Percentiles rank a stretch among this genome's conserved stretches.
phyloP scores from a whole-genome alignment of 64 coral and sea anemone species.

The Actinia tenebrosa region DNA sequence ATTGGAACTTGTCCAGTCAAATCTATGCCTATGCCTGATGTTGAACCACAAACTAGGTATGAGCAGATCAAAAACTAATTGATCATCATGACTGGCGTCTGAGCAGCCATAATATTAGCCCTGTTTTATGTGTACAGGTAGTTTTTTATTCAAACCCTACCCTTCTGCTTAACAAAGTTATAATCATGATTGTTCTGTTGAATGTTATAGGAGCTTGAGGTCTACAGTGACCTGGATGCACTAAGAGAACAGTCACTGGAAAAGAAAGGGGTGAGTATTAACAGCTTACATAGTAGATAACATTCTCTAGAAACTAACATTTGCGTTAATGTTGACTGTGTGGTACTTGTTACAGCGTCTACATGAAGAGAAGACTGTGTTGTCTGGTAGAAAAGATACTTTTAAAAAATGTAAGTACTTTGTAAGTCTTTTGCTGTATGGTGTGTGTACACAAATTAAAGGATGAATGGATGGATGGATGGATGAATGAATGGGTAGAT shows the following conservation, averaged over 20 bases:
- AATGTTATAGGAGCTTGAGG: conserved; percentile 65
- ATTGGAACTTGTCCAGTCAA: too few relatives aligned
- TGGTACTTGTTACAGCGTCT: conserved; percentile 45
- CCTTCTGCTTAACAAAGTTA: too few relatives aligned
- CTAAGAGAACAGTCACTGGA: conserved; percentile 81
- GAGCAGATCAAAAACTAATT: too few relatives aligned
- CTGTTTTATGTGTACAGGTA: too few relatives aligned
- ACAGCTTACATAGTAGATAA: too few relatives aligned
- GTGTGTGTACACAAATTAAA: not conserved
- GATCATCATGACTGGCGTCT: too few relatives aligned
- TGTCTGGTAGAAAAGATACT: conserved; percentile 72
- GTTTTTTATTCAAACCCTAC: too few relatives aligned
- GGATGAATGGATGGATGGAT: not conserved
- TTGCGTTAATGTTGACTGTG: not conserved
- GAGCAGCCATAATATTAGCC: too few relatives aligned
- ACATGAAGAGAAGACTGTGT: conserved; percentile 61
- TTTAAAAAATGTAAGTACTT: conserved; percentile 75
- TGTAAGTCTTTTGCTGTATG: not conserved
- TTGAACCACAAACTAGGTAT: too few relatives aligned
- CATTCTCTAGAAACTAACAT: too few relatives aligned
- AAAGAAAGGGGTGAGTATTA: conserved; percentile 69
- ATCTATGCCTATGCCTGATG: too few relatives aligned
- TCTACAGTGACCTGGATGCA: conserved; percentile 72
- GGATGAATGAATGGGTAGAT: not conserved
- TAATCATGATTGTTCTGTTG: not conserved